phyloP scores from a whole-genome alignment of 2,888 invertebrate species.

The Torymus texanus region DNA sequence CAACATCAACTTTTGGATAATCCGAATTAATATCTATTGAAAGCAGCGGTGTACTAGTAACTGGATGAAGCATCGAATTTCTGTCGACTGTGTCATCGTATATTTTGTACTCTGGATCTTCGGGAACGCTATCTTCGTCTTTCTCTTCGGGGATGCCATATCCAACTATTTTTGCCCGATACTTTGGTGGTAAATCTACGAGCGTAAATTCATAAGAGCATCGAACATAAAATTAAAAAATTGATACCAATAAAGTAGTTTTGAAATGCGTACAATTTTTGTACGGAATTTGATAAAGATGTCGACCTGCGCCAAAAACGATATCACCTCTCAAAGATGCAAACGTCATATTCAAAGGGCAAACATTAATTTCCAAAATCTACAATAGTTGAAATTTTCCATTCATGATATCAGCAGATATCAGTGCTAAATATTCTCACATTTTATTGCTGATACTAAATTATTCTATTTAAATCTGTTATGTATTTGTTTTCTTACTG shows the following conservation, averaged over 20 bases:
- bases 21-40: conserved; percentile 59
- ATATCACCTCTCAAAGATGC: conserved; percentile 63
- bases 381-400: conserved; percentile 23
- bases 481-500: conserved; percentile 47
- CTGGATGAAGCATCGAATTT: conserved; percentile 59
- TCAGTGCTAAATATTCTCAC: not conserved
- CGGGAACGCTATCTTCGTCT: conserved; percentile 53
- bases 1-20: conserved; percentile 57
- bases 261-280: conserved; percentile 60
- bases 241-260: not conserved
- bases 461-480: too few species aligned
- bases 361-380: conserved; percentile 61
- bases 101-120: conserved; percentile 54
- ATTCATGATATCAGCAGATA: not conserved
- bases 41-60: conserved; percentile 61
- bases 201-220: not conserved
- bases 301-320: conserved; percentile 62
- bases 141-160: conserved; percentile 57
- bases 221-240: too few species aligned
- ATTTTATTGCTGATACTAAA: too few species aligned
- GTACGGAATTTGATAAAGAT: conserved; percentile 62
- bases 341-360: conserved; percentile 56
- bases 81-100: conserved; percentile 58
- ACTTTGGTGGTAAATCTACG: conserved; percentile 63
- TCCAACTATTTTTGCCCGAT: conserved; percentile 59